Base-by-base conservation (phyloP, 2,113 vertebrate genomes). In the Rousettus leschenaultii region DNA sequence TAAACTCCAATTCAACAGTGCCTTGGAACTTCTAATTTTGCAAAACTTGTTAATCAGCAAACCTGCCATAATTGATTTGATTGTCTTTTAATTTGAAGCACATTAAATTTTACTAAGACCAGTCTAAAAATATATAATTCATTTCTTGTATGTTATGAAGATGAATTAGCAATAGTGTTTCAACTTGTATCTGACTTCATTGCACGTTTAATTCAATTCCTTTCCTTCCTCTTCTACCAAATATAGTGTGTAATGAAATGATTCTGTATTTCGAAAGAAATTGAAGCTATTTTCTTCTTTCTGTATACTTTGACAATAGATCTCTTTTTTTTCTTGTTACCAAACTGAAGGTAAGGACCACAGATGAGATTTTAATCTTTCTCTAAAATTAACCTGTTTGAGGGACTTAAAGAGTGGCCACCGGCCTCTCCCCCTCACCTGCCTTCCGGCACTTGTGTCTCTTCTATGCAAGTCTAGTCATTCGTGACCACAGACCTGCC, bases 251-350 rank as follows among this genome's bases (percentile, higher is more conserved):
- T 18, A 66, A 28, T 1, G 6, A 21, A 70, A 79, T 43, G 75
- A 86, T 89, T 95, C 28, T 87, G 1, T 40, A 83, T 96, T 93
- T 97, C 30, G 55, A 65, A 33, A 66, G 24, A 82, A 74, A 55
- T 80, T 78, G 65, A 61, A 92, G 89, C 65, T 82, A 74, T 40
- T 66, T 86, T 88, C n/a, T 87, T 78, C 51, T 96, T 63, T 88
- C 51, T 95, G 8, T 74, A 38, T 75, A 48, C 4, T 91, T 94
- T 78, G 61, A 43, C 3, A 51, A 85, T 43, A 96, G 13, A 71
- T 48, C 38, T 82, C 73, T 77, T 79, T 93, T 45, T 19, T 75
- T 66, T 83, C 13, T 94, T 86, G 2, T 92, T 82, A 82, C 33
- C n/a, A 73, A 48, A 28, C 74, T 83, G 73, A 89, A 94, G 30